Evolutionary conservation across 2,113 vertebrate species (phyloP), one percentile per base, ranked within the genome.

Genomic region (Anoplopoma fimbria): DNA sequence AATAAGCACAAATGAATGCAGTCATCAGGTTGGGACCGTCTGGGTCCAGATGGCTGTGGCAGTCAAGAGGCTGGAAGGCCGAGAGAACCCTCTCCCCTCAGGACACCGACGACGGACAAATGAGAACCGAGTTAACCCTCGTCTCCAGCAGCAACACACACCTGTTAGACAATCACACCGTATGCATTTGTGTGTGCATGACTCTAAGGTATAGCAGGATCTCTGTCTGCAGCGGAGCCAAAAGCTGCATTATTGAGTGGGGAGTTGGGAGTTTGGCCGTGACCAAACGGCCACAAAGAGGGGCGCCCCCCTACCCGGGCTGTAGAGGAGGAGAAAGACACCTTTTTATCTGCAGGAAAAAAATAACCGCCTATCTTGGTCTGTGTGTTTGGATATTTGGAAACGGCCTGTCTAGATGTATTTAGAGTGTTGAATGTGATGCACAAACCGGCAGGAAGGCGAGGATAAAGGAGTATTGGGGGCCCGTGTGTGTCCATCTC

Each of bases 241-340:
- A 38, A 58, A 83, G 55, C 63, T 81, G 68, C 87, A 89, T 90
- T 82, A 87, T 81, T 82, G 82, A 89, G 62, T 33, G 82, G 79
- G 73, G 82, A 81, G 73, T 63, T 64, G 45, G 45, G 61, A 80
- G 79, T 89, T 79, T 65, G 76, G 68, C 86, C 82, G 84, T 87
- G 91, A 87, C 84, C 27, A 91, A 91, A 81, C 60, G 68, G 64
- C 36, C 75, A 84, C 83, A 87, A 89, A 89, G 82, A 88, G 70
- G 38, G 34, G 77, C 82, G 79, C 81, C 78, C 79, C 87, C 86
- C 71, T 69, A 38, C 29, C 81, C 62, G 71, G 74, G 77, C 47
- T 62, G 63, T 14, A 45, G 51, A 57, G 29, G 53, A 70, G 68
- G 69, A 76, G 83, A 77, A 70, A 63, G 38, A 65, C 84, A 80